These are phyloP conservation scores for Acrossocheilus wenchowensis DNA, from an alignment of 2,797 vertebrate species.

Conservation along the genomic window DNA sequence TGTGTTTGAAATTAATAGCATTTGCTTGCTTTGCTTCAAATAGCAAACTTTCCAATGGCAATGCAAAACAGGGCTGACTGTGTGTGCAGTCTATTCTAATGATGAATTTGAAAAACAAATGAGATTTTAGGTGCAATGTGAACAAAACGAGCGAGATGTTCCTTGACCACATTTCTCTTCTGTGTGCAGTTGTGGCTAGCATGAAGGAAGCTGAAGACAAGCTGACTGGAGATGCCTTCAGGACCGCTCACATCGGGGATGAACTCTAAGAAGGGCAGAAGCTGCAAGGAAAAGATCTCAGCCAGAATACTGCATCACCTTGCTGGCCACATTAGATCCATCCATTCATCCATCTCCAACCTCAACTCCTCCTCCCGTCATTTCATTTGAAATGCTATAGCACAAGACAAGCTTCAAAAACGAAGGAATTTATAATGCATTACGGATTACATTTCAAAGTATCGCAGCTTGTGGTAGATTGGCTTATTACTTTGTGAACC, in stretches of 20 bases:
- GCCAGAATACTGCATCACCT: constrained; percentile 52
- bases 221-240: constrained; percentile 91
- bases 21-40: not conserved
- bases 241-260: constrained; percentile 83
- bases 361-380: not conserved
- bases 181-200: constrained; percentile 83
- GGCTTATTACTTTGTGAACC: constrained; percentile 39
- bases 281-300: not conserved
- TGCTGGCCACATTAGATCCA: not conserved
- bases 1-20: not conserved
- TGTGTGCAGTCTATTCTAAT: not conserved
- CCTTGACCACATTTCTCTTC: not conserved
- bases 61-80: not conserved
- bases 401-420: constrained; percentile 30
- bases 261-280: constrained; percentile 74
- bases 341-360: not conserved
- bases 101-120: not conserved
- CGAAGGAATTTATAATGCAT: constrained; percentile 14
- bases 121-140: not conserved
- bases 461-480: constrained; percentile 7
- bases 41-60: not conserved
- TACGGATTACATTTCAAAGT: constrained; percentile 3
- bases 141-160: not conserved
- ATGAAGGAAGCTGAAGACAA: constrained; percentile 98
- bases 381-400: constrained; percentile 9